phyloP scores from a whole-genome alignment of 1,140 invertebrate genomes.

The Hyles vespertilio region DNA sequence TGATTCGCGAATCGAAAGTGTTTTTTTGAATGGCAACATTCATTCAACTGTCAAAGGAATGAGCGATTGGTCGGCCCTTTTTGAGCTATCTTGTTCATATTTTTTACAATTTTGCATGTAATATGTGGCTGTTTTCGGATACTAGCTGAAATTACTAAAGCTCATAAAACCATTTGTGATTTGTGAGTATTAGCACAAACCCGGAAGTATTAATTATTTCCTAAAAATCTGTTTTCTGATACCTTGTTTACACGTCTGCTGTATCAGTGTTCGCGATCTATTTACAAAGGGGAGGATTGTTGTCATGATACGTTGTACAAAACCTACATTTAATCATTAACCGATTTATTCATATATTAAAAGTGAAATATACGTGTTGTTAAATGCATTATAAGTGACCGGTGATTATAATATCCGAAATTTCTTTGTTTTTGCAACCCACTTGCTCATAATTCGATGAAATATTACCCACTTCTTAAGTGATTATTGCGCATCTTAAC shows the following conservation, averaged over 20 bases:
- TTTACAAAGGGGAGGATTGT: conserved; percentile 69
- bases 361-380: no score
- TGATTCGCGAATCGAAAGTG: no score
- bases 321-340: no score
- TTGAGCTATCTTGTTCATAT: conserved; percentile 37
- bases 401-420: background rate
- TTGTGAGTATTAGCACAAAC: conserved; percentile 42
- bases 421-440: conserved; percentile 21
- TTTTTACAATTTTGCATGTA: conserved; percentile 54
- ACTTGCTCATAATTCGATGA: conserved; percentile 13
- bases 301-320: conserved; percentile 6
- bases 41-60: conserved; percentile 19
- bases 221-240: conserved; percentile 26
- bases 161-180: conserved; percentile 26
- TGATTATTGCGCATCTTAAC: no score
- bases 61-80: conserved; percentile 44
- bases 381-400: background rate
- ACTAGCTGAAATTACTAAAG: conserved; percentile 36
- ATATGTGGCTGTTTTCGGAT: conserved; percentile 48
- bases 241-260: conserved; percentile 69
- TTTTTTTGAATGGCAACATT: conserved; percentile 6
- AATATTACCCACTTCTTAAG: conserved; percentile 1
- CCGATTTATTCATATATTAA: no score
- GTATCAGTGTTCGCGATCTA: conserved; percentile 41
- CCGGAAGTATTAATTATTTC: conserved; percentile 3